Conservation (phyloP, 2,113 vertebrate species). For the Genyomyrus donnyi region DNA sequence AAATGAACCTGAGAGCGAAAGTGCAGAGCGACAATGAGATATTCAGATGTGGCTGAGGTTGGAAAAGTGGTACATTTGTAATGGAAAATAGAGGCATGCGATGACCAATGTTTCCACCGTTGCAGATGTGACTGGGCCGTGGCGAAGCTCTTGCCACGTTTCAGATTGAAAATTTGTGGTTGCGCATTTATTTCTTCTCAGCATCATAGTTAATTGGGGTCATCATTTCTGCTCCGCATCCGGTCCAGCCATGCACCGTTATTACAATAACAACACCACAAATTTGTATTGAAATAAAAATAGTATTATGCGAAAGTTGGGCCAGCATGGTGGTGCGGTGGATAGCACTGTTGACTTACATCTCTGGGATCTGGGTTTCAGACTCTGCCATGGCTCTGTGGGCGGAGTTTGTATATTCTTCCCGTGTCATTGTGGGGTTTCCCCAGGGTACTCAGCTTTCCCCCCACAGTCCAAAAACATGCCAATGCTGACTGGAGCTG, state of each 20-base stretch:
- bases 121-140: not conserved
- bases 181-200: not conserved
- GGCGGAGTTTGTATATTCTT: no score
- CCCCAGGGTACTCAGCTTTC: no score
- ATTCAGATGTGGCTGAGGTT: not conserved
- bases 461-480: no score
- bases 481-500: no score
- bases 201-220: not conserved
- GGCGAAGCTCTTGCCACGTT: not conserved
- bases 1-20: not conserved
- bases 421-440: no score
- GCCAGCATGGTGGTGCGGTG: no score
- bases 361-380: no score
- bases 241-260: not conserved
- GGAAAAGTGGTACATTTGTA: not conserved
- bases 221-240: not conserved
- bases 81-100: not conserved
- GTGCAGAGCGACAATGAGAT: not conserved
- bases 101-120: not conserved
- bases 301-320: not conserved
- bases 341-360: no score
- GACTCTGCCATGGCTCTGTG: no score
- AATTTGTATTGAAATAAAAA: not conserved
- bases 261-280: not conserved
- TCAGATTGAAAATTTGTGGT: not conserved